These are phyloP conservation scores for Phrynosoma platyrhinos DNA, from an alignment of 2,113 vertebrate species.

Conservation along the genomic window DNA sequence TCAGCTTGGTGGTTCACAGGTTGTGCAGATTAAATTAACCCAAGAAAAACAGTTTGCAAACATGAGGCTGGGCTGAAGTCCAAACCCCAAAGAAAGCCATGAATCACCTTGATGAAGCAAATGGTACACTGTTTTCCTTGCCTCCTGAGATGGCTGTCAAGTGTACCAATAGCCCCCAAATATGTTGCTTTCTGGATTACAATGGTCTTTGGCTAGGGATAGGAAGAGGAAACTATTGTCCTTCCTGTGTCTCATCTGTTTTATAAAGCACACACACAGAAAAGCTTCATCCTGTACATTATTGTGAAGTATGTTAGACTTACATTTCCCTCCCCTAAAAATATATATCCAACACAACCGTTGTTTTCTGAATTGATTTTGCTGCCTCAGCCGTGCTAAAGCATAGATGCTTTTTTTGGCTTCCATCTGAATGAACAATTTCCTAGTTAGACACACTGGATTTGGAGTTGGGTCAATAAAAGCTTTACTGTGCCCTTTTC, in stretches of 20 bases:
- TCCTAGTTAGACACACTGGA: conserved; percentile 83
- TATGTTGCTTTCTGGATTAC: neutral
- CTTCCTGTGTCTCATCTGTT: neutral
- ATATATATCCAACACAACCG: conserved; percentile 71
- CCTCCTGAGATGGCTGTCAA: neutral
- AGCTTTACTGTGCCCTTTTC: conserved; percentile 82
- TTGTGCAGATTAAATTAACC: neutral
- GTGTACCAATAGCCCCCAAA: neutral
- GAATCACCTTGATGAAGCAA: neutral
- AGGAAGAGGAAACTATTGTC: too few species aligned
- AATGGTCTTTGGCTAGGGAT: neutral
- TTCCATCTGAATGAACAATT: conserved; percentile 84
- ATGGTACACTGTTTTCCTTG: neutral
- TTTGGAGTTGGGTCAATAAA: conserved; percentile 85
- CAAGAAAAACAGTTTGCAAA: neutral
- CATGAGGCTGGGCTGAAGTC: neutral
- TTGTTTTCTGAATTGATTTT: conserved; percentile 83
- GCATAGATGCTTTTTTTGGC: conserved; percentile 78
- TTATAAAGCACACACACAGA: conserved; percentile 21
- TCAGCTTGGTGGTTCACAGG: neutral
- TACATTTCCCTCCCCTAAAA: conserved; percentile 60
- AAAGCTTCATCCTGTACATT: conserved; percentile 50
- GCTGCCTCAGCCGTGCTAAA: conserved; percentile 76
- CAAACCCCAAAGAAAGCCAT: neutral
- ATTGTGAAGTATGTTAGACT: conserved; percentile 54